Evolutionary conservation across 2,797 vertebrate genomes (phyloP), one percentile per base, ranked within the genome.

Genomic region (Todus mexicanus): DNA sequence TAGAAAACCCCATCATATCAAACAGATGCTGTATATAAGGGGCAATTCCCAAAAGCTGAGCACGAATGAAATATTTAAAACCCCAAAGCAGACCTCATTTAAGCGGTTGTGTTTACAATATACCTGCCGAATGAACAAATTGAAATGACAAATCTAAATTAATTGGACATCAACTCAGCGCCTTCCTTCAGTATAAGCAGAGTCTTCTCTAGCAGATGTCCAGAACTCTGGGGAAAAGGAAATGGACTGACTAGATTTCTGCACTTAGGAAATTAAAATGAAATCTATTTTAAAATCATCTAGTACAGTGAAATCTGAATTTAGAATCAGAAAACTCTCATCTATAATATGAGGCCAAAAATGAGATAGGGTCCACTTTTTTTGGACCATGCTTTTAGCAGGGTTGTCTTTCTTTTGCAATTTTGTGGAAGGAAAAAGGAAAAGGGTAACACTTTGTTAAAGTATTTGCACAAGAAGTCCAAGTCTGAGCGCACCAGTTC

Each of bases 61-160:
- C 50, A 71, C 77, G 95, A 93, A 94, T 95, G 86, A 96, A 96
- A 92, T 89, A 95, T 94, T 95, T 95, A 94, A 94, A 95, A 68
- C 40, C 70, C 63, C 48, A 73, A 89, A 91, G 91, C 79, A 94
- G 94, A 91, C 79, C 64, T 95, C 87, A 74, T 94, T 93, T 92
- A 89, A 91, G 76, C 60, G 88, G 60, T 86, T 96, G 93, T 84
- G 91, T 91, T 95, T 92, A 95, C 89, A 90, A 86, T 94, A 88
- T 92, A 95, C 91, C 79, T 95, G 87, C 71, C 2, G 68, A 94
- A 83, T 80, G 80, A 95, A 74, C 92, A 95, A 90, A 96, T 92
- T 81, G 92, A 95, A 94, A 77, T 77, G 95, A 94, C 81, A 93
- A 92, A 85, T 87, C 87, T 92, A 92, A 94, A 95, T 94, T 92